phyloP scores from a whole-genome alignment of 2,888 invertebrate genomes.

The Pristionchus mayeri region DNA sequence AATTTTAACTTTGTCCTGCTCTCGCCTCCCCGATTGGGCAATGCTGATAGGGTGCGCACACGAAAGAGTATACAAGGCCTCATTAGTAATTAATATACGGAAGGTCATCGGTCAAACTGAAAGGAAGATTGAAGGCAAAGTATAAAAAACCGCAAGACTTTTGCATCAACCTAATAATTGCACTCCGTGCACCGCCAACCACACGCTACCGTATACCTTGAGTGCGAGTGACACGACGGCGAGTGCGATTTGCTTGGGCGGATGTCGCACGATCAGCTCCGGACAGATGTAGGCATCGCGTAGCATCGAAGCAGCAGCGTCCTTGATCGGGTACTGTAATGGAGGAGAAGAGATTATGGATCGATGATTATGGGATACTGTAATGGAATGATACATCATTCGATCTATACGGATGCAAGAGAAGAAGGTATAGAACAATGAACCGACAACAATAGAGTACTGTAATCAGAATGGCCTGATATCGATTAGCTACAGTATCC shows the following conservation, averaged over 20 bases:
- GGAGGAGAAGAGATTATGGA: no score
- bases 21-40: no score
- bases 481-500: neutral
- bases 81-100: no score
- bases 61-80: no score
- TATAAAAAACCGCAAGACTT: no score
- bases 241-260: conserved; percentile 38
- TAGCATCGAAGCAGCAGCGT: conserved; percentile 29
- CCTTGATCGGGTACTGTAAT: conserved; percentile 49
- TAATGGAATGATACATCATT: neutral
- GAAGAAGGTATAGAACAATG: no score
- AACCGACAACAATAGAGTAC: neutral
- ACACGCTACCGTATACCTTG: conserved; percentile 35
- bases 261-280: neutral
- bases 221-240: conserved; percentile 19
- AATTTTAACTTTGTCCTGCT: no score
- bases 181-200: no score
- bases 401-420: neutral
- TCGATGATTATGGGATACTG: neutral
- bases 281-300: conserved; percentile 48
- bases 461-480: neutral
- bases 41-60: no score
- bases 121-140: no score
- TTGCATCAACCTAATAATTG: no score
- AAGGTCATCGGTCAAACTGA: no score